A percentile compares a stretch with the other conserved stretches of the same genome.
phyloP scores from a whole-genome alignment of 2,113 vertebrate species.

The Zosterops japonicus region DNA sequence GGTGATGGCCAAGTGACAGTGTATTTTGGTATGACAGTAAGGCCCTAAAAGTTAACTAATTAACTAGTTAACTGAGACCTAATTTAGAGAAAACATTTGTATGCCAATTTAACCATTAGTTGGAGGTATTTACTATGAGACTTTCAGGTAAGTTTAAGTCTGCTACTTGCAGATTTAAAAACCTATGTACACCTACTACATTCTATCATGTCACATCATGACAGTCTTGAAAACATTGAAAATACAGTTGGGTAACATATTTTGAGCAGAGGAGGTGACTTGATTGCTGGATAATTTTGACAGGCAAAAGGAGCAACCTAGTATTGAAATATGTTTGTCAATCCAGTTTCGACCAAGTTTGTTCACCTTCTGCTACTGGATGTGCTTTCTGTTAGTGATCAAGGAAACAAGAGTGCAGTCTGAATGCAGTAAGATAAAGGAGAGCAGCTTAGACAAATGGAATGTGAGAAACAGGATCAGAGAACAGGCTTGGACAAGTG shows the following conservation, averaged over 20 bases:
- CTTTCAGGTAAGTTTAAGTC: not conserved
- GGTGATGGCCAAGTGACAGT: not conserved
- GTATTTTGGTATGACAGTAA: not conserved
- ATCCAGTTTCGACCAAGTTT: not conserved
- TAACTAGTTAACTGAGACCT: too few species aligned
- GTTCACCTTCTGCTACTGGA: not conserved
- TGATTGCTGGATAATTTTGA: not conserved
- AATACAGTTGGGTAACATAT: not conserved
- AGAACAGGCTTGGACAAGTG: not conserved
- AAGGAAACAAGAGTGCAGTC: not conserved
- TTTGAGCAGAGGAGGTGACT: not conserved
- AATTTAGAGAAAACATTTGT: not conserved
- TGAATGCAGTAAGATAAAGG: not conserved
- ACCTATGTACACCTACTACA: not conserved
- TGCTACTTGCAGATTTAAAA: not conserved
- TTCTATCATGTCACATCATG: not conserved
- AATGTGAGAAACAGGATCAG: conserved; percentile 41
- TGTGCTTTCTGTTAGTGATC: not conserved
- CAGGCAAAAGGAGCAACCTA: not conserved
- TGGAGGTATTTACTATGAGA: not conserved
- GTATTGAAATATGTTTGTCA: not conserved
- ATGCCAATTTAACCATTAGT: not conserved
- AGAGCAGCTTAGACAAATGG: not conserved
- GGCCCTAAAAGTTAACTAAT: not conserved
- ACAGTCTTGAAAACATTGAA: not conserved